These are phyloP conservation scores for Diplazon laetatorius DNA, from an alignment of 2,888 invertebrate genomes.

Conservation along the genomic window DNA sequence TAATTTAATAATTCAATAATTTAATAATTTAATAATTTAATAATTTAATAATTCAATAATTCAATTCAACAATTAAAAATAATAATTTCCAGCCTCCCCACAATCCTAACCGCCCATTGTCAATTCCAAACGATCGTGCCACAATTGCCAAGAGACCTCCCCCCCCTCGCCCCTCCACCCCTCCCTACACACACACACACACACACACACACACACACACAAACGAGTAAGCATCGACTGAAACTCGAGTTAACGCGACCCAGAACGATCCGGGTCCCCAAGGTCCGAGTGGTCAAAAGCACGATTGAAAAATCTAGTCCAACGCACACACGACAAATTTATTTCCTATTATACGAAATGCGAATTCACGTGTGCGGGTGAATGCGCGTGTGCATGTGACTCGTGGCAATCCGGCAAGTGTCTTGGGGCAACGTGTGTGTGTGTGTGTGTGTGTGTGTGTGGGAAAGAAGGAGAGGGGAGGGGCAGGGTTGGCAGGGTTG, in stretches of 20 bases:
- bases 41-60: no score
- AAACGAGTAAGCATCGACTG: not conserved
- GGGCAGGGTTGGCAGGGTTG: no score
- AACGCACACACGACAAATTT: constrained; percentile 33
- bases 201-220: not conserved
- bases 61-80: no score
- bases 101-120: no score
- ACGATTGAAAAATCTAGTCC: constrained; percentile 24
- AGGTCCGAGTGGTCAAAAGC: not conserved
- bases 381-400: not conserved
- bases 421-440: constrained; percentile 20
- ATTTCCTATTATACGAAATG: constrained; percentile 47
- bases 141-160: no score
- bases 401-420: constrained; percentile 10
- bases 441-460: constrained; percentile 15
- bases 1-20: no score
- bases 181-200: no score
- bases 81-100: no score
- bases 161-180: no score
- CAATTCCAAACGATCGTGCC: no score
- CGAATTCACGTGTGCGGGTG: constrained; percentile 4
- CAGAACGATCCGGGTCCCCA: not conserved
- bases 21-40: no score
- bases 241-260: not conserved
- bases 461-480: not conserved